These are phyloP conservation scores for Griposia aprilina DNA, from an alignment of 2,888 invertebrate species.

Conservation along the genomic window DNA sequence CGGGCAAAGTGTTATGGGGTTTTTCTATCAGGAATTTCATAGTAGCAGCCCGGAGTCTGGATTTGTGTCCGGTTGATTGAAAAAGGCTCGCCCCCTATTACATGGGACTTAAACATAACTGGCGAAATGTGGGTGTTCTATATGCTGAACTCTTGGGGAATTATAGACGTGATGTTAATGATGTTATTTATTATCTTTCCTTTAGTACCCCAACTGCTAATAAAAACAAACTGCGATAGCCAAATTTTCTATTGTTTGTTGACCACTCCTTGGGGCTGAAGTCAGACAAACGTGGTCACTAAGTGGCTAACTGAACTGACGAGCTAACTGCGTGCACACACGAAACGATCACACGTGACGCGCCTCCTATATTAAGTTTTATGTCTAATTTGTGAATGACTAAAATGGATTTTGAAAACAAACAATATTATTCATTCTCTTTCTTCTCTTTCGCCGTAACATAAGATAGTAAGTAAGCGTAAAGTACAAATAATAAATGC, in stretches of 20 bases:
- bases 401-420: too few relatives aligned
- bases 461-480: not conserved
- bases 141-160: not conserved
- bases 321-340: not conserved
- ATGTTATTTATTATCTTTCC: not conserved
- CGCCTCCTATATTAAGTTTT: too few relatives aligned
- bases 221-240: not conserved
- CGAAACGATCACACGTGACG: not conserved
- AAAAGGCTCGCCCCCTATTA: too few relatives aligned
- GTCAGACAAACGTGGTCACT: not conserved
- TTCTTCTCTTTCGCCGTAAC: not conserved
- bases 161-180: not conserved
- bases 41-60: not conserved
- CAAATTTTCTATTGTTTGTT: not conserved
- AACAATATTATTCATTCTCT: not conserved
- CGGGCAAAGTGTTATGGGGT: not conserved
- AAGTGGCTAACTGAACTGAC: not conserved
- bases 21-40: not conserved
- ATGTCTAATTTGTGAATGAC: not conserved
- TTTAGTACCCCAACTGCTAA: not conserved
- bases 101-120: not conserved
- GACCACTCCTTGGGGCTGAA: not conserved
- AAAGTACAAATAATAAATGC: not conserved
- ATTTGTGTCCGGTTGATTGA: not conserved
- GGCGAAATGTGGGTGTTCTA: not conserved